Evolutionary conservation across 1,140 invertebrate species (phyloP).

Genomic region (Andricus grossulariae): DNA sequence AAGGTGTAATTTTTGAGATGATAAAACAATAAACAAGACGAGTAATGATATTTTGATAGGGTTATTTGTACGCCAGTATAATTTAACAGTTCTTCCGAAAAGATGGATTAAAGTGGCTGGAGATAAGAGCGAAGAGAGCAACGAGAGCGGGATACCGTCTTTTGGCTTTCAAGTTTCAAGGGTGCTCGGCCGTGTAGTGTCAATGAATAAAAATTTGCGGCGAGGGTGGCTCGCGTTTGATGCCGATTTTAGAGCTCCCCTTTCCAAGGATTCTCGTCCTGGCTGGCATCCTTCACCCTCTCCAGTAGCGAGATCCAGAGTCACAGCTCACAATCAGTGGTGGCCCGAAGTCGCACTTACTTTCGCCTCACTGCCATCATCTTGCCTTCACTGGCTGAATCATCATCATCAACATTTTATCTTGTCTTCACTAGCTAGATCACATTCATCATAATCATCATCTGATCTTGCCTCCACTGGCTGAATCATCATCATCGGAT

Average conservation of each 20-base stretch:
- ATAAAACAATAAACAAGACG: too few relatives aligned
- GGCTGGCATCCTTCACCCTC: slow-evolving; percentile 10
- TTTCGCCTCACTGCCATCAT: slow-evolving; percentile 64
- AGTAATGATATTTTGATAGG: slow-evolving; percentile 3
- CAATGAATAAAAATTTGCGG: slow-evolving; percentile 76
- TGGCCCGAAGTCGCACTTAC: slow-evolving; percentile 71
- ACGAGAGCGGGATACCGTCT: slow-evolving; percentile 45
- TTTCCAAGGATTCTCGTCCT: slow-evolving; percentile 15
- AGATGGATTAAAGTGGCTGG: slow-evolving; percentile 8
- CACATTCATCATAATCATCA: too few relatives aligned
- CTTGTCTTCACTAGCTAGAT: too few relatives aligned
- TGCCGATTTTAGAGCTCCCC: slow-evolving; percentile 68
- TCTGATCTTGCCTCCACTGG: too few relatives aligned
- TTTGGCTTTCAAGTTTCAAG: slow-evolving; percentile 54
- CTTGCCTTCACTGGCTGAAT: too few relatives aligned
- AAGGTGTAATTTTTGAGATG: too few relatives aligned
- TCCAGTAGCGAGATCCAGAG: slow-evolving; percentile 40
- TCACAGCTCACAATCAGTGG: slow-evolving; percentile 69
- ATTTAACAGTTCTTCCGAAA: slow-evolving; percentile 2
- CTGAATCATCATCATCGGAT: too few relatives aligned
- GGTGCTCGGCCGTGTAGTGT: slow-evolving; percentile 69
- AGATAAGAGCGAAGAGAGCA: slow-evolving; percentile 19
- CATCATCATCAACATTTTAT: too few relatives aligned
- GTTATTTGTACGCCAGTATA: slow-evolving; percentile 31
- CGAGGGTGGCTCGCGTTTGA: slow-evolving; percentile 67